These are phyloP conservation scores for Poeciliopsis retropinna DNA, from an alignment of 2,113 vertebrate genomes.

Conservation along the genomic window DNA sequence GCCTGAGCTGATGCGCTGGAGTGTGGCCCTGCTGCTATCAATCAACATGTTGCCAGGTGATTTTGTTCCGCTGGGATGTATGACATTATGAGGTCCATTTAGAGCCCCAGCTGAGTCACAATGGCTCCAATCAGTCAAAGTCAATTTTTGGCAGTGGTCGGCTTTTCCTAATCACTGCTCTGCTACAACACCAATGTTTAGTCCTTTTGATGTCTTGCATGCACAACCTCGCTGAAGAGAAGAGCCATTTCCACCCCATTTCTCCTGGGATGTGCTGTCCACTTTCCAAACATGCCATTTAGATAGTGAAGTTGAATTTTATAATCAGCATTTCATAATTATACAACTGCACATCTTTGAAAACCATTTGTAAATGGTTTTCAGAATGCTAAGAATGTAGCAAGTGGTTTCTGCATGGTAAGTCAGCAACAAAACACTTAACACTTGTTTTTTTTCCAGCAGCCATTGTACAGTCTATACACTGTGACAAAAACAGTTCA, in stretches of 20 bases:
- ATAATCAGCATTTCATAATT: neutral
- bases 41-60: conserved; percentile 73
- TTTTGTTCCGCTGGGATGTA: conserved; percentile 63
- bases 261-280: conserved; percentile 12
- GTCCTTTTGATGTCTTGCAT: neutral
- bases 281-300: neutral
- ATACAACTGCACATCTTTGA: no score
- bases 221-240: neutral
- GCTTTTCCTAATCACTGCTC: conserved; percentile 31
- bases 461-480: no score
- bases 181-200: conserved; percentile 23
- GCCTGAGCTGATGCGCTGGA: conserved; percentile 56
- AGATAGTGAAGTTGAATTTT: neutral
- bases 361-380: no score
- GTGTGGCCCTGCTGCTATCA: conserved; percentile 60
- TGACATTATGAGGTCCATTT: conserved; percentile 72
- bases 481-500: no score
- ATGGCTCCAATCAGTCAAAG: conserved; percentile 64
- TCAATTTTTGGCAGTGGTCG: conserved; percentile 43
- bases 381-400: no score
- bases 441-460: no score
- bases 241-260: conserved; percentile 26
- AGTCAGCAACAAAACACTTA: no score
- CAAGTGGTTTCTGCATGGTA: no score
- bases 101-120: conserved; percentile 64